These are phyloP conservation scores for Myrmecophaga tridactyla DNA, from an alignment of 2,113 vertebrate species.

Conservation along the genomic window DNA sequence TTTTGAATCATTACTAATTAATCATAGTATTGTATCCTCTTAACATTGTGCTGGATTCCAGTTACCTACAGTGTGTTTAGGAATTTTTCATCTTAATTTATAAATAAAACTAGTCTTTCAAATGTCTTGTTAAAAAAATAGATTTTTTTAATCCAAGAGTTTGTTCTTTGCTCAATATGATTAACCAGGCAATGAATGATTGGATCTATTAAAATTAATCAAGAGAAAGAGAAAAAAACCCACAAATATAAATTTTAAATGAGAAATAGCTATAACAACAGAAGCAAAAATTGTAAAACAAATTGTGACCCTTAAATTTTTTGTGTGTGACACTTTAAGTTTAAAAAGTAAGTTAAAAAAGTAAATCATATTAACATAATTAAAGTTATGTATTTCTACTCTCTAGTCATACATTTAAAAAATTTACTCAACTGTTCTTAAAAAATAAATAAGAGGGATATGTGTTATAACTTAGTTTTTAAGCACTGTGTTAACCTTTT, in stretches of 20 bases:
- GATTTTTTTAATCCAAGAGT: not conserved
- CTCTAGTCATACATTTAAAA: not conserved
- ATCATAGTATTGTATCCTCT: not conserved
- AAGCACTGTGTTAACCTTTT: constrained; percentile 4
- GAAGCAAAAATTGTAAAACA: constrained; percentile 28
- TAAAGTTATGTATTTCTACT: constrained; percentile 24
- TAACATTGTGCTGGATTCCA: not conserved
- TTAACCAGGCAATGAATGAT: constrained; percentile 21
- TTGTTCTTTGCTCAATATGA: not conserved
- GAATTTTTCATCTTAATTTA: not conserved
- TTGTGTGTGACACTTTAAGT: not conserved
- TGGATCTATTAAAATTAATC: not conserved
- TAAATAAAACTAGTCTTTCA: constrained; percentile 27
- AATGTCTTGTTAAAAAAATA: constrained; percentile 20
- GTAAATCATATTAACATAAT: not conserved
- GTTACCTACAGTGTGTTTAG: not conserved
- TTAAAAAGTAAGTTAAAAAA: not conserved
- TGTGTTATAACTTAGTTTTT: not conserved
- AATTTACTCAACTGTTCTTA: not conserved
- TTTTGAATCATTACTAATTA: not conserved
- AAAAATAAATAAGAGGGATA: constrained; percentile 11
- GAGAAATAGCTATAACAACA: not conserved
- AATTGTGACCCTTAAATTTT: too few species aligned
- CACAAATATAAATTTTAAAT: not conserved
- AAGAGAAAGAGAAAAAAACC: not conserved